phyloP scores from a whole-genome alignment of 2,888 invertebrate species.

The Mythimna albipuncta region DNA sequence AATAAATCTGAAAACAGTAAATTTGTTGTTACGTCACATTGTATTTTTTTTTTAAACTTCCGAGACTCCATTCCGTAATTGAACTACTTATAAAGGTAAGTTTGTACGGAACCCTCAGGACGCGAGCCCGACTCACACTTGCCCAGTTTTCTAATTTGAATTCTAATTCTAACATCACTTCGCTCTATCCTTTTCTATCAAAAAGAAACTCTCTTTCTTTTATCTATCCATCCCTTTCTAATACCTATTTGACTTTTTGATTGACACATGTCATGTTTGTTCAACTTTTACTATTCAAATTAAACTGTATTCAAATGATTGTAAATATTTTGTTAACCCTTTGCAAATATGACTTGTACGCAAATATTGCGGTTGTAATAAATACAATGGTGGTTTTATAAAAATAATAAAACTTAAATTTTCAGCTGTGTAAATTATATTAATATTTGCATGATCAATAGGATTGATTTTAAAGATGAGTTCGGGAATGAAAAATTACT shows the following conservation, averaged over 20 bases:
- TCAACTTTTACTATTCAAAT: constrained; percentile 62
- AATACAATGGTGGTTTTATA: constrained; percentile 26
- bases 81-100: no score
- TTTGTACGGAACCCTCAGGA: no score
- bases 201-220: neutral
- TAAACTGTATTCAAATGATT: constrained; percentile 58
- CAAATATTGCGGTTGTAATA: constrained; percentile 46
- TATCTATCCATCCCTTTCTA: constrained; percentile 18
- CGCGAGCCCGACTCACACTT: no score
- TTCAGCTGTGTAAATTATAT: constrained; percentile 1
- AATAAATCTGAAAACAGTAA: no score
- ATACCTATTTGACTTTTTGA: constrained; percentile 66
- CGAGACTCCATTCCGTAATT: no score
- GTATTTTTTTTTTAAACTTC: no score
- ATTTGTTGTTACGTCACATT: no score
- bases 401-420: neutral
- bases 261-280: constrained; percentile 72
- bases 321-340: constrained; percentile 50
- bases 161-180: constrained; percentile 14
- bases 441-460: neutral
- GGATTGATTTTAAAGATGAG: neutral
- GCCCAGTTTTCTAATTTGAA: constrained; percentile 1
- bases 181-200: constrained; percentile 30
- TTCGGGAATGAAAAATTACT: neutral
- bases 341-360: constrained; percentile 39